These are phyloP conservation scores for Lepisosteus oculatus DNA, from an alignment of 2,113 vertebrate species.

Conservation along the genomic window DNA sequence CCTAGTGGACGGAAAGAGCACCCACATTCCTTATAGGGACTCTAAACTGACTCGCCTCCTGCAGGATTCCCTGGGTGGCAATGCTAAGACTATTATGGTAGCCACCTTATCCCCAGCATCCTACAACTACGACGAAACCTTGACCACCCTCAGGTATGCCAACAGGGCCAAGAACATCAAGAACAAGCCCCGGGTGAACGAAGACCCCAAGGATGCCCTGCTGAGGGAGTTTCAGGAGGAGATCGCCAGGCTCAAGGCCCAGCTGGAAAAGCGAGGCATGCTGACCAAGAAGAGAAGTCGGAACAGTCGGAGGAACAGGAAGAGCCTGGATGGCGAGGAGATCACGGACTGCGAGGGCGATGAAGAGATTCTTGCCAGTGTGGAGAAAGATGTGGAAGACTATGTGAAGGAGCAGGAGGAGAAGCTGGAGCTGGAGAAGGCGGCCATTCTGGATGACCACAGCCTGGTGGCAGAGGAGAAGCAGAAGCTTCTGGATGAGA, in stretches of 20 bases:
- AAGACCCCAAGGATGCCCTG: slow-evolving; percentile 94
- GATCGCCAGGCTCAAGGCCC: slow-evolving; percentile 85
- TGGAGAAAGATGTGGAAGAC: slow-evolving; percentile 74
- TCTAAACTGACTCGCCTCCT: slow-evolving; percentile 94
- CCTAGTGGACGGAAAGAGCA: slow-evolving; percentile 83
- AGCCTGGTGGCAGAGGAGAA: slow-evolving; percentile 90
- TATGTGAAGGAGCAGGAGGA: slow-evolving; percentile 90
- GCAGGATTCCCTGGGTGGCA: slow-evolving; percentile 93
- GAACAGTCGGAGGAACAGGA: slow-evolving; percentile 71
- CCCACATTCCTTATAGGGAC: slow-evolving; percentile 91
- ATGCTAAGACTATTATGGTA: slow-evolving; percentile 93
- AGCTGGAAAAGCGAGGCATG: slow-evolving; percentile 86
- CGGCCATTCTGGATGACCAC: slow-evolving; percentile 86
- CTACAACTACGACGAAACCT: slow-evolving; percentile 82
- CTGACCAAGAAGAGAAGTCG: slow-evolving; percentile 80
- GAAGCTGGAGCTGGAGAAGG: slow-evolving; percentile 86
- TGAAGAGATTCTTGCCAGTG: slow-evolving; percentile 48
- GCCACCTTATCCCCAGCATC: slow-evolving; percentile 88
- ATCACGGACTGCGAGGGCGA: slow-evolving; percentile 56
- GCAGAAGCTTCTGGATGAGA: slow-evolving; percentile 89
- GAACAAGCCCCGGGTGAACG: slow-evolving; percentile 92
- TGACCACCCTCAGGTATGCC: slow-evolving; percentile 89
- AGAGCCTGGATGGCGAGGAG: slow-evolving; percentile 47
- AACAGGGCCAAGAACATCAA: slow-evolving; percentile 95
- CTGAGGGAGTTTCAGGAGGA: slow-evolving; percentile 93